Conservation (phyloP, 2,888 invertebrate genomes). For the Aporophyla nigra region DNA sequence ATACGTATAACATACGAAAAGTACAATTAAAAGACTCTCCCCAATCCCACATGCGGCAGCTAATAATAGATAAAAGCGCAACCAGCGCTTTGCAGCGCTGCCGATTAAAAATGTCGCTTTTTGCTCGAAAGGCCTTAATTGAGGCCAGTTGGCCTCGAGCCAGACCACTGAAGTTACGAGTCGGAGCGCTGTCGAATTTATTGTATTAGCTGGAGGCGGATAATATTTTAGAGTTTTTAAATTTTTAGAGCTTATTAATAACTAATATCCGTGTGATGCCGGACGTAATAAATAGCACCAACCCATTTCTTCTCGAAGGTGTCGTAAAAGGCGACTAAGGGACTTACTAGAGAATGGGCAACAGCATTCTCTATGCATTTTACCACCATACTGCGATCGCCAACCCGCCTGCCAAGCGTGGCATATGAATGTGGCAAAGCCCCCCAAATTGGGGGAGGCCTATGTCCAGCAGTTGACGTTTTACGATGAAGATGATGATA, state of each 20-base stretch:
- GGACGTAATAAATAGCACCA: too few relatives aligned
- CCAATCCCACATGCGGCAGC: conserved; percentile 2
- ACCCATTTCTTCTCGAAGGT: too few relatives aligned
- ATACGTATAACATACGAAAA: not conserved
- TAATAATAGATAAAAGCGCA: conserved; percentile 48
- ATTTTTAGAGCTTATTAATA: conserved; percentile 4
- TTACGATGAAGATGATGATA: too few relatives aligned
- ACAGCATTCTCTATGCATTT: too few relatives aligned
- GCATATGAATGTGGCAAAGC: too few relatives aligned
- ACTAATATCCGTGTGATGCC: too few relatives aligned
- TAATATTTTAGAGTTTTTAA: conserved; percentile 13
- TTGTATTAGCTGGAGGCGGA: conserved; percentile 17
- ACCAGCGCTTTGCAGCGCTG: conserved; percentile 14
- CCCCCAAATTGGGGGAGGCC: too few relatives aligned
- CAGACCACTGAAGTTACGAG: conserved; percentile 30
- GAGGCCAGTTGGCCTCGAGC: conserved; percentile 56
- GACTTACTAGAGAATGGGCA: too few relatives aligned
- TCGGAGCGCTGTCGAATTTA: conserved; percentile 50
- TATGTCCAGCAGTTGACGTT: too few relatives aligned
- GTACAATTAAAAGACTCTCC: not conserved
- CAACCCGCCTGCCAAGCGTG: too few relatives aligned
- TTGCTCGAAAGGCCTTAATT: conserved; percentile 57
- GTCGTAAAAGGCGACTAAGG: too few relatives aligned
- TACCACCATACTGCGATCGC: too few relatives aligned
- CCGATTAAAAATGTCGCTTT: conserved; percentile 62